Percentiles rank a stretch among this genome's conserved stretches.
phyloP scores from a whole-genome alignment of 2,797 vertebrate species.

The Sebastes dallii region DNA sequence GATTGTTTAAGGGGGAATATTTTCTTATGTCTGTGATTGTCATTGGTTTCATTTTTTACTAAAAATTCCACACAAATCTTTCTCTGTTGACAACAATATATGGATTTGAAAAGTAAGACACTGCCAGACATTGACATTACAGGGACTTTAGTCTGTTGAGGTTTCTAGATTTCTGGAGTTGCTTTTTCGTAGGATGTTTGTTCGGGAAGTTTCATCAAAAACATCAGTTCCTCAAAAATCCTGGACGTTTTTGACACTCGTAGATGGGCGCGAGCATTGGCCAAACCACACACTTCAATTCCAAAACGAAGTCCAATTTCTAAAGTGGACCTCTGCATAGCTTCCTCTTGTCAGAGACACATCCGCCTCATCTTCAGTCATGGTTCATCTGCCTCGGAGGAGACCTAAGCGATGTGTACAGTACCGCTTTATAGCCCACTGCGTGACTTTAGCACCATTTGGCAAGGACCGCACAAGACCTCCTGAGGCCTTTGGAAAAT shows the following conservation, averaged over 20 bases:
- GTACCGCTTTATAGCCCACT: constrained; percentile 37
- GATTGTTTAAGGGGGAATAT: not conserved
- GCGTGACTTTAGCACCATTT: constrained; percentile 40
- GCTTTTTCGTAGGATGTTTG: not conserved
- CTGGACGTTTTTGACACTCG: not conserved
- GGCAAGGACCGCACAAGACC: constrained; percentile 25
- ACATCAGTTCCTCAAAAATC: not conserved
- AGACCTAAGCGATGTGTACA: constrained; percentile 34
- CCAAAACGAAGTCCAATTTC: not conserved
- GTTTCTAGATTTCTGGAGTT: not conserved
- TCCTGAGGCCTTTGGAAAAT: constrained; percentile 38
- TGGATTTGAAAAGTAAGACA: not conserved
- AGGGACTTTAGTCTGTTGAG: not conserved
- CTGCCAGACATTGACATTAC: not conserved
- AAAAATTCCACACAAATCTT: not conserved
- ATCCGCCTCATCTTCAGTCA: constrained; percentile 22
- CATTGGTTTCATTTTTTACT: too few species aligned
- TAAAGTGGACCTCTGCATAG: not conserved
- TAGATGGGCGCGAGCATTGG: not conserved
- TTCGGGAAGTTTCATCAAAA: not conserved
- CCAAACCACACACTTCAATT: not conserved
- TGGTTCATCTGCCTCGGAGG: constrained; percentile 16
- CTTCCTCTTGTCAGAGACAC: not conserved
- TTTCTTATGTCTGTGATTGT: not conserved
- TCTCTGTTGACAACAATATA: not conserved